phyloP scores from a whole-genome alignment of 2,113 vertebrate species.

The Lampris megalopsis region DNA sequence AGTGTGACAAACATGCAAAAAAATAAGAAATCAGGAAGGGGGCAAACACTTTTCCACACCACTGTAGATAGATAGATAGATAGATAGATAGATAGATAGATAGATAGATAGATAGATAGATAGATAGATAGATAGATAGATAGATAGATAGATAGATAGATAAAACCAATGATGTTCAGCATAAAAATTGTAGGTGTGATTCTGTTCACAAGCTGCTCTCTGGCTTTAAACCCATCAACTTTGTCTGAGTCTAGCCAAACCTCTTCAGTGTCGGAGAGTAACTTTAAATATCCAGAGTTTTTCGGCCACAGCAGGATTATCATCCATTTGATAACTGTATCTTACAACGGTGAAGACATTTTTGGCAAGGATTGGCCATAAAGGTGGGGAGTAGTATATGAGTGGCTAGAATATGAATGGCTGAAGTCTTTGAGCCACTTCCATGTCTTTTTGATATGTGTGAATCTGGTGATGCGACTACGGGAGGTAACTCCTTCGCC shows the following conservation, averaged over 20 bases:
- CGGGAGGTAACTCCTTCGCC: neutral
- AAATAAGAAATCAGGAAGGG: too few relatives aligned
- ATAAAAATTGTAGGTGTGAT: too few relatives aligned
- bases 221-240: conserved; percentile 10
- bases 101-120: too few relatives aligned
- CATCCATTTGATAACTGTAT: conserved; percentile 54
- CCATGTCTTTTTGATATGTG: conserved; percentile 4
- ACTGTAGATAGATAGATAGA: too few relatives aligned
- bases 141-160: too few relatives aligned
- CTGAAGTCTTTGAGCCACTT: neutral
- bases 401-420: conserved; percentile 1
- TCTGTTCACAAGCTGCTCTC: too few relatives aligned
- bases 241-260: conserved; percentile 3
- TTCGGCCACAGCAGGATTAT: conserved; percentile 26
- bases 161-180: too few relatives aligned
- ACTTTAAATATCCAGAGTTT: conserved; percentile 37
- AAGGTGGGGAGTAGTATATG: conserved; percentile 29
- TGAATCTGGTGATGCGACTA: neutral
- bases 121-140: too few relatives aligned
- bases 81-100: too few relatives aligned
- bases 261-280: conserved; percentile 33
- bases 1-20: too few relatives aligned
- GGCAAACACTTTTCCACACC: too few relatives aligned
- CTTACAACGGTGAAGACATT: conserved; percentile 44
- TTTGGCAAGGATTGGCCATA: conserved; percentile 32